Base-by-base conservation (phyloP, 2,797 vertebrate genomes). In the Enteromius afrohamiltoni region DNA sequence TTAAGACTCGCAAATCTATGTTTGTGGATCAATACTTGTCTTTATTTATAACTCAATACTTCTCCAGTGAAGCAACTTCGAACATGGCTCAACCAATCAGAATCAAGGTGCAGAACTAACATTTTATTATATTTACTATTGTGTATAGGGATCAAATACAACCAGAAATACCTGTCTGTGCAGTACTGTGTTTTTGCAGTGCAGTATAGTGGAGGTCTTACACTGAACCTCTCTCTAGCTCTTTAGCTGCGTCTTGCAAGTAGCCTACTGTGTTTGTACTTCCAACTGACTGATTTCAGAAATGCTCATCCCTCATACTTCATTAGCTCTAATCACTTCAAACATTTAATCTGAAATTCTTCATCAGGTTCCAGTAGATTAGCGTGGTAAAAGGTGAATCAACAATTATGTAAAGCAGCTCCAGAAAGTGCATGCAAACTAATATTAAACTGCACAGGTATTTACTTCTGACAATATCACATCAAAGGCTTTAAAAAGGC, bases 361-460 rank as follows among this genome's bases (percentile, higher is more conserved):
- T 74, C 80, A 81, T 81, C 69, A 51, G 16, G 29, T 74, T 82
- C 55, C 69, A 74, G 80, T 74, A 64, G 69, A 82, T 82, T 74
- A 82, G 55, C 51, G 80, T 74, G 80, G 80, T 74, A 64, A 82
- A 82, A 74, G 55, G 69, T 82, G 80, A 82, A 65, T 74, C 42
- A 74, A 65, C 80, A 82, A 82, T 82, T 82, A 82, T 74, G 70
- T 64, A 82, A 74, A 74, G 58, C 69, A 64, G 70, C 9, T 37
- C 3, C 7, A 45, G 14, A 62, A 82, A 64, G 26, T 47, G 40
- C 40, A 23, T 73, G 42, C 42, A 81, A 51, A 73, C 58, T 76
- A 74, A 51, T 23, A 58, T 11, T 58, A 80, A 69, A 70, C 34
- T 4, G 67, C 67, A 58, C 21, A 23, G 55, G 79, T 62, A 19